phyloP scores from a whole-genome alignment of 2,113 vertebrate genomes.

The Oriolus oriolus region DNA sequence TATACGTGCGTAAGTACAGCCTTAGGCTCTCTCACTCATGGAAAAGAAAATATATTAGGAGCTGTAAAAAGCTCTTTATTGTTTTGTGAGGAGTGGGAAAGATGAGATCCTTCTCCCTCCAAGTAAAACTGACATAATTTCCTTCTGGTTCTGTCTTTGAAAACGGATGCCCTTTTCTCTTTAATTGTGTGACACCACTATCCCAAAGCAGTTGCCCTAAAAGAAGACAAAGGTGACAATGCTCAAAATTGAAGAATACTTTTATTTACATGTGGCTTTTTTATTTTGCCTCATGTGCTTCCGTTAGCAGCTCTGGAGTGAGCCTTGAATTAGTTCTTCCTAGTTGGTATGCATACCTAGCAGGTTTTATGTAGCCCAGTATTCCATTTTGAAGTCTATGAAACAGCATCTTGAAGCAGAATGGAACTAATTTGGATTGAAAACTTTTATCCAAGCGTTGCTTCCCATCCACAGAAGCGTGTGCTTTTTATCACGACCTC shows the following conservation, averaged over 20 bases:
- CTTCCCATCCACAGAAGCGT: conserved; percentile 34
- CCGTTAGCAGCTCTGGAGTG: conserved; percentile 27
- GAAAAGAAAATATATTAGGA: conserved; percentile 59
- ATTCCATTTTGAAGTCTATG: conserved; percentile 33
- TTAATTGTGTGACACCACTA: not conserved
- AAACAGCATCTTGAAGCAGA: conserved; percentile 31
- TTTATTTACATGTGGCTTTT: conserved; percentile 55
- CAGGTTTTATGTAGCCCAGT: conserved; percentile 57
- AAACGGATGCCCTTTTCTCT: conserved; percentile 28
- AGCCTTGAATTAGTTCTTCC: conserved; percentile 44
- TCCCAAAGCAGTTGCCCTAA: conserved; percentile 25
- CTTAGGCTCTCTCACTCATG: conserved; percentile 37
- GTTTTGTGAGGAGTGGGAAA: conserved; percentile 28
- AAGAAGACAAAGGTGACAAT: not conserved
- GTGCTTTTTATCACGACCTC: conserved; percentile 29
- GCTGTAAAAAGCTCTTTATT: conserved; percentile 60
- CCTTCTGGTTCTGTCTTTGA: conserved; percentile 36
- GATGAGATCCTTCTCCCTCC: not conserved
- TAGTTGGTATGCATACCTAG: conserved; percentile 28
- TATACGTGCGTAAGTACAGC: not conserved
- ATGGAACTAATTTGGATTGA: not conserved
- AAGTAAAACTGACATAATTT: not conserved
- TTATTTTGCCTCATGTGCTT: conserved; percentile 47
- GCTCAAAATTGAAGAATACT: conserved; percentile 13
- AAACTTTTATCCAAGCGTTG: conserved; percentile 40